Percentiles rank a stretch among this genome's conserved stretches.
These are phyloP conservation scores for Eupelmus urozonus DNA, from an alignment of 2,888 invertebrate species.

Conservation along the genomic window DNA sequence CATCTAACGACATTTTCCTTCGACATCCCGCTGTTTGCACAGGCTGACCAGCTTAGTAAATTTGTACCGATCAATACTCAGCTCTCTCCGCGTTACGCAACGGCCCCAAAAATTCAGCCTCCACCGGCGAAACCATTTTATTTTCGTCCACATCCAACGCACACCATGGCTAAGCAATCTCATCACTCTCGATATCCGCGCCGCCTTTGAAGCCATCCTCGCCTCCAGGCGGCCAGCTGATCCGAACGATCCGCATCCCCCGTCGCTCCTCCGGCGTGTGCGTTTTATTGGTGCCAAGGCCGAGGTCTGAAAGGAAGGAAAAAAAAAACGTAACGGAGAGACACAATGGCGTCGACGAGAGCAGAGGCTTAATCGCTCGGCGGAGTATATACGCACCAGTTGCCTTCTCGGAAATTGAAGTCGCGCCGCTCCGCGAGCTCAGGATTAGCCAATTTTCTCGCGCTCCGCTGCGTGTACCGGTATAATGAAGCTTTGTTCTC, in stretches of 20 bases:
- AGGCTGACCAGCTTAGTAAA: too few relatives aligned
- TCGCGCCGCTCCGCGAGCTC: neutral
- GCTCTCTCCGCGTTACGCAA: constrained; percentile 4
- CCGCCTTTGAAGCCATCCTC: neutral
- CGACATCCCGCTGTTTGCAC: too few relatives aligned
- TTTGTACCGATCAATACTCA: too few relatives aligned
- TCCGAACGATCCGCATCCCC: too few relatives aligned
- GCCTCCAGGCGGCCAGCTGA: constrained; percentile 19
- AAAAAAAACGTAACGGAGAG: constrained; percentile 12
- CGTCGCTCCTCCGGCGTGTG: neutral
- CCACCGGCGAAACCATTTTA: constrained; percentile 2
- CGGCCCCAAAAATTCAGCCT: constrained; percentile 12
- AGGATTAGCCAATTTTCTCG: constrained; percentile 47
- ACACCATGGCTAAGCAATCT: neutral
- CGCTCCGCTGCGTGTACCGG: neutral
- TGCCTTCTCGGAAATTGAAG: constrained; percentile 48
- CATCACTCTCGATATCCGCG: too few relatives aligned
- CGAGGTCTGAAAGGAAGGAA: constrained; percentile 26
- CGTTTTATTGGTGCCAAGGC: constrained; percentile 54
- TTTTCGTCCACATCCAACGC: neutral
- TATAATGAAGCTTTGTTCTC: constrained; percentile 18
- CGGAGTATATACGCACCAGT: constrained; percentile 18
- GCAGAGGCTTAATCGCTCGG: constrained; percentile 9
- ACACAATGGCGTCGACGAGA: constrained; percentile 39
- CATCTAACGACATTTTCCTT: too few relatives aligned